Conservation (phyloP, 2,113 vertebrate species). For the Rostratula benghalensis region DNA sequence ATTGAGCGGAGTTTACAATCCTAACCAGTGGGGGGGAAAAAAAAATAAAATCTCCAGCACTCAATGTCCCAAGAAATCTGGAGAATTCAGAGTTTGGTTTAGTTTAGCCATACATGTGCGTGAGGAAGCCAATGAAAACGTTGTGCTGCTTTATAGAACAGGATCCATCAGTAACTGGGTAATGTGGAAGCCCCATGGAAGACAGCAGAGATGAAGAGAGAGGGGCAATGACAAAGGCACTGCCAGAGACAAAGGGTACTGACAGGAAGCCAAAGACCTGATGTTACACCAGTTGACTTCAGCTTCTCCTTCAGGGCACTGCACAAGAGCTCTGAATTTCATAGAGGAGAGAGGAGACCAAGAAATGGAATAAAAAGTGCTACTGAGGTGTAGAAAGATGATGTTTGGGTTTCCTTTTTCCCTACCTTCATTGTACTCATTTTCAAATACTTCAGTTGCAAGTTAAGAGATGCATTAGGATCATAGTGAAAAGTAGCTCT, state of each 20-base stretch:
- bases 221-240: neutral
- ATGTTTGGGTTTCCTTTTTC: neutral
- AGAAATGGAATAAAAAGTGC: neutral
- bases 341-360: neutral
- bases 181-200: neutral
- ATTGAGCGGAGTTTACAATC: neutral
- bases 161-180: neutral
- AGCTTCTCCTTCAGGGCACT: neutral
- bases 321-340: neutral
- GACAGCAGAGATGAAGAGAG: neutral
- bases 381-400: neutral
- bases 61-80: neutral
- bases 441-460: neutral
- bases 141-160: fast-evolving
- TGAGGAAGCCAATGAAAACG: neutral
- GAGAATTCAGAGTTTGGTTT: neutral
- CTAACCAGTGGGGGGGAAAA: neutral
- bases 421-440: neutral
- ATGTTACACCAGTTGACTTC: neutral
- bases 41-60: neutral
- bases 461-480: neutral
- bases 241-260: neutral
- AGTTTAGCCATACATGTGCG: neutral
- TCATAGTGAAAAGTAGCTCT: neutral
- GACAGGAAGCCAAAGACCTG: neutral